Evolutionary conservation across 1,140 invertebrate genomes (phyloP), one percentile per base, ranked within the genome.

Genomic region (Aphaenogaster ashmeadi): DNA sequence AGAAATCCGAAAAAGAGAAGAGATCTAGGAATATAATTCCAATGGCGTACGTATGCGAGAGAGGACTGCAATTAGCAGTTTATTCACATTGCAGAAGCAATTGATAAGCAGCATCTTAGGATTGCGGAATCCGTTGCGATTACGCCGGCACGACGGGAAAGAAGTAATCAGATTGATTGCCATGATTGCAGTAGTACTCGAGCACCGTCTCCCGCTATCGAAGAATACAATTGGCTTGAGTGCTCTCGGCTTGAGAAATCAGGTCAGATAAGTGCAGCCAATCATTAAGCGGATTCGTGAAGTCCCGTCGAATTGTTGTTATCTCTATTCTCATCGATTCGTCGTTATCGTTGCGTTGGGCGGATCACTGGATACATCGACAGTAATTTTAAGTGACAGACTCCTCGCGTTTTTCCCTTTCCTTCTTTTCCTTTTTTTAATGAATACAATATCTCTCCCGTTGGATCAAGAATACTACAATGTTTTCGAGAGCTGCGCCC

Each of bases 131-230:
- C n/a, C 21, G 60, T 78, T 44, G 41, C 88, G 80, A 91, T 91
- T 91, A 86, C 84, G 67, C 60, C 50, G 84, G 87, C 64, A 75
- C 41, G 78, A 72, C 75, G 72, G 33, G 13, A 38, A 75, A 83
- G 33, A 66, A 74, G 50, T 80, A 89, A 87, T 89, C 83, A 60
- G 88, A 89, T 89, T 80, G 88, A 89, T 89, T 86, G 67, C 52
- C 47, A 44, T 27, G 67, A 69, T 54, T 80, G 58, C 50, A 58
- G 58, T 47, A 66, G 44, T 9, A n/a, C 58, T 88, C 58, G 41
- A 62, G 69, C 47, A 15, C 50, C 64, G 47, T 84, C 80, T 50
- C 33, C n/a, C 1, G 47, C 54, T 58, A 79, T 71, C 13, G 41
- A 44, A 54, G 54, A 90, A 77, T 62, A 69, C 50, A 58, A 89